Conservation (phyloP, 2,888 invertebrate species). For the Acrobasis repandana region DNA sequence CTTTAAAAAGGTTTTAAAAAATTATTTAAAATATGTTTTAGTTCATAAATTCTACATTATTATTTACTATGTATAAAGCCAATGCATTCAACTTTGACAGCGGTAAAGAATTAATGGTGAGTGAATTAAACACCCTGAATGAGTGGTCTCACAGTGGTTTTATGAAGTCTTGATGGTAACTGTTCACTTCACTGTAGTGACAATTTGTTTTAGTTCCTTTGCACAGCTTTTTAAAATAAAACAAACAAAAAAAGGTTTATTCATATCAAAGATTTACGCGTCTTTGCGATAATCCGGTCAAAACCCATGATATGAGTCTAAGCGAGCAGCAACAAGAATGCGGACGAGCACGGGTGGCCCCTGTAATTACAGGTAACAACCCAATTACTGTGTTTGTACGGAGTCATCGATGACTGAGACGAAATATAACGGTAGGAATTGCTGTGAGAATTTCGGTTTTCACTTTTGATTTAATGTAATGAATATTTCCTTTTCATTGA, state of each 20-base stretch:
- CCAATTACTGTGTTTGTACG: conserved; percentile 19
- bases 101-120: too few relatives aligned
- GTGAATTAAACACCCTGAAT: too few relatives aligned
- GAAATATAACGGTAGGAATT: background rate
- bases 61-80: too few relatives aligned
- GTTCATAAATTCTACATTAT: too few relatives aligned
- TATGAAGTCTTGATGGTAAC: too few relatives aligned
- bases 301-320: conserved; percentile 11
- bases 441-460: background rate
- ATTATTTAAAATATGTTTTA: too few relatives aligned
- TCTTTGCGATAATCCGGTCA: background rate
- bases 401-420: conserved; percentile 7
- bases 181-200: too few relatives aligned
- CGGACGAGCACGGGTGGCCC: conserved; percentile 12
- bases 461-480: background rate
- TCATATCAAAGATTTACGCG: background rate
- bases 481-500: too few relatives aligned
- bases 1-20: too few relatives aligned
- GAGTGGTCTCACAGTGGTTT: too few relatives aligned
- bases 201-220: too few relatives aligned
- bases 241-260: background rate
- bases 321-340: background rate
- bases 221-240: background rate
- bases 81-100: too few relatives aligned
- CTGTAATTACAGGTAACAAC: conserved; percentile 16